These are phyloP conservation scores for Littorina saxatilis DNA, from an alignment of 1,140 invertebrate species.

Conservation along the genomic window DNA sequence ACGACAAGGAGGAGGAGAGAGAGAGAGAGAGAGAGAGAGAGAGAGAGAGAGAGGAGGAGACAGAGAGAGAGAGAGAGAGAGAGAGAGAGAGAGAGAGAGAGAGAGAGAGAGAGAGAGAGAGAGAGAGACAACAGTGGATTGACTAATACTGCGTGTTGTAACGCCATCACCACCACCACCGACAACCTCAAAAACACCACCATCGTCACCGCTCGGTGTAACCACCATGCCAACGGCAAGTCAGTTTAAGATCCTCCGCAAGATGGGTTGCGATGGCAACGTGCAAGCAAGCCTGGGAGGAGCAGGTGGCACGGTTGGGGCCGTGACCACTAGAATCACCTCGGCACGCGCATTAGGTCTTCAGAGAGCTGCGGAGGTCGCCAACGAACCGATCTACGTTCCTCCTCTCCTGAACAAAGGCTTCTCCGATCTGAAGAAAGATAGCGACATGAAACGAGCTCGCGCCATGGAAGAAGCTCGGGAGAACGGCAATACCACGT, in stretches of 20 bases:
- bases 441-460: not conserved
- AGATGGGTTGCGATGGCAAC: slow-evolving; percentile 1
- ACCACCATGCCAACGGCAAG: slow-evolving; percentile 19
- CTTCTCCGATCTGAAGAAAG: not conserved
- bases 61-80: not conserved
- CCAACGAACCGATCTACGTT: not conserved
- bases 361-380: not conserved
- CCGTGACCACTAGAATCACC: too few species aligned
- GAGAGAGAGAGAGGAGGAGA: not conserved
- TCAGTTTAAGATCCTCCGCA: slow-evolving; percentile 21
- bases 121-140: not conserved
- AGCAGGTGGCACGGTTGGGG: too few species aligned
- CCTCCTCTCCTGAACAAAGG: not conserved
- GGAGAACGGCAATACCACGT: not conserved
- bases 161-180: not conserved
- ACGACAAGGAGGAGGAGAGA: not conserved
- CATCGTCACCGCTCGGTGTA: not conserved
- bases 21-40: not conserved
- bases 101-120: too few species aligned
- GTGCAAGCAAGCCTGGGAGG: not conserved
- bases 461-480: not conserved
- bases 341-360: not conserved
- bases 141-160: not conserved
- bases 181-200: not conserved
- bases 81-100: too few species aligned